A percentile compares a stretch with the other conserved stretches of the same genome.
These are phyloP conservation scores for Apocheima hispidaria DNA, from an alignment of 2,888 invertebrate species.

Conservation along the genomic window DNA sequence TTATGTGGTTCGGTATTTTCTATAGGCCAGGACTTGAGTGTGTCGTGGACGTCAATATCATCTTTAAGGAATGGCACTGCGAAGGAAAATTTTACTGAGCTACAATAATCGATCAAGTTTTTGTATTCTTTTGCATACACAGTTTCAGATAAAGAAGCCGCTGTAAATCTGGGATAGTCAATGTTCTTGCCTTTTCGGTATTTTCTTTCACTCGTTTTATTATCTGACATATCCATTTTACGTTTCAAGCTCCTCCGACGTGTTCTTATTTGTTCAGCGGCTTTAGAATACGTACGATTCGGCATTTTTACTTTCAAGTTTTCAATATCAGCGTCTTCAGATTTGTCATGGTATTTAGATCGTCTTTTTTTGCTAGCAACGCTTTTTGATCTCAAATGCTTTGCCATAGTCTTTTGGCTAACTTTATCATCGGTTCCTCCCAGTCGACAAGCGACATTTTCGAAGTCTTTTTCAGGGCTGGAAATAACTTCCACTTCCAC, in stretches of 20 bases:
- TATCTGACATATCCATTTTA: constrained; percentile 61
- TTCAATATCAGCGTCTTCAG: constrained; percentile 4
- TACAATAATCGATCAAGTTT: constrained; percentile 67
- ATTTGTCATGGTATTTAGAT: not conserved
- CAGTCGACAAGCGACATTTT: constrained; percentile 1
- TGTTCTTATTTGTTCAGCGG: constrained; percentile 32
- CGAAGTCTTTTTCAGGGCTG: not conserved
- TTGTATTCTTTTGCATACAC: constrained; percentile 69
- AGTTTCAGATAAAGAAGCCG: constrained; percentile 51
- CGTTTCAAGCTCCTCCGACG: constrained; percentile 58
- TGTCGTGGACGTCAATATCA: constrained; percentile 59
- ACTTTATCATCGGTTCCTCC: not conserved
- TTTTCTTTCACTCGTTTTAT: constrained; percentile 55
- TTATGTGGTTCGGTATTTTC: constrained; percentile 40
- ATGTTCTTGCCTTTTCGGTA: constrained; percentile 77
- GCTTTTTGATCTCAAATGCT: not conserved
- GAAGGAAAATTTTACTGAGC: constrained; percentile 74
- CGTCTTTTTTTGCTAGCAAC: not conserved
- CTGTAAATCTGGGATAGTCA: constrained; percentile 65
- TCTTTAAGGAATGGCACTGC: constrained; percentile 73
- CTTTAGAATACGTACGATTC: constrained; percentile 62
- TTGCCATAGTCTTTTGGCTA: not conserved
- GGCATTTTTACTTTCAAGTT: constrained; percentile 59
- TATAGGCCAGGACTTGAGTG: constrained; percentile 69
- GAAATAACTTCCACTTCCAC: constrained; percentile 7